A percentile compares a stretch with the other conserved stretches of the same genome.
These are phyloP conservation scores for Aurelia sp. DNA, from an alignment of 30 jellyfish, hydroid and myxozoan species.

Conservation along the genomic window DNA sequence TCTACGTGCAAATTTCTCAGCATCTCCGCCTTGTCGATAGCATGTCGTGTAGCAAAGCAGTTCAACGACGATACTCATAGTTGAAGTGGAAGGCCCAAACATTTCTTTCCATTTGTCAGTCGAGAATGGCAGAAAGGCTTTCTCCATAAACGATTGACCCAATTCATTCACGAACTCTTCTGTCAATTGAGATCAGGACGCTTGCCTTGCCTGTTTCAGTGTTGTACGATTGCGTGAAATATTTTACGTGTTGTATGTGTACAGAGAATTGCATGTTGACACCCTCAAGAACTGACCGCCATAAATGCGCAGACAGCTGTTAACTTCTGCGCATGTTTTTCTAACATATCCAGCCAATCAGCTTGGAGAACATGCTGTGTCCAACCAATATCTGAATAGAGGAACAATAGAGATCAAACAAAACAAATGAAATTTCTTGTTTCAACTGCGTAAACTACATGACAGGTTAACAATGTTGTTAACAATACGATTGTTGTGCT, in stretches of 20 bases:
- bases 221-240: conserved; percentile 21
- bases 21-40: conserved; percentile 98
- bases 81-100: conserved; percentile 89
- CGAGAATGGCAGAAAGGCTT: conserved; percentile 33
- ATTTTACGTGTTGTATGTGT: conserved; percentile 26
- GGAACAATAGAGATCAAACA: conserved; percentile 77
- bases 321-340: conserved; percentile 99
- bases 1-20: conserved; percentile 99
- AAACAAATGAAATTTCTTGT: conserved; percentile 43
- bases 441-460: conserved; percentile 57
- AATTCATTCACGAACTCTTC: conserved; percentile 43
- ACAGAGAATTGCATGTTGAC: conserved; percentile 82
- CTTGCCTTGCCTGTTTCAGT: conserved; percentile 12
- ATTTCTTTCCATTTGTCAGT: conserved; percentile 83
- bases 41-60: conserved; percentile 97
- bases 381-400: conserved; percentile 65
- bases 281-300: conserved; percentile 86
- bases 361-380: conserved; percentile 68
- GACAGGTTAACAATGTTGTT: conserved; percentile 53
- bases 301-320: conserved; percentile 96
- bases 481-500: conserved; percentile 25
- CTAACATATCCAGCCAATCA: conserved; percentile 84
- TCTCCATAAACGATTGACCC: conserved; percentile 64
- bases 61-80: conserved; percentile 99
- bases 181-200: conserved; percentile 17